Evolutionary conservation across 2,797 vertebrate genomes (phyloP).

Genomic region (Catostomus latipinnis): DNA sequence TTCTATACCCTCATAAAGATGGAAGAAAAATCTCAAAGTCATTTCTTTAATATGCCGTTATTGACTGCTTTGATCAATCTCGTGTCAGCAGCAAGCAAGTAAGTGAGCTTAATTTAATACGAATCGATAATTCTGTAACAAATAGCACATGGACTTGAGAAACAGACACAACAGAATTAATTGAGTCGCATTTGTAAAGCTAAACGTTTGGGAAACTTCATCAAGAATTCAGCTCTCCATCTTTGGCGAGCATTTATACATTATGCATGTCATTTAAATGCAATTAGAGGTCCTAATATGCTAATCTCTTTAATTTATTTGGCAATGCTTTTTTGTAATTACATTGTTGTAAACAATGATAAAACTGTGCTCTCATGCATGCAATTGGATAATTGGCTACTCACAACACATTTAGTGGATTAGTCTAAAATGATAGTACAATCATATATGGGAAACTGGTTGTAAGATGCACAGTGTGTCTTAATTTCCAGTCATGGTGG

Average conservation of each 20-base stretch:
- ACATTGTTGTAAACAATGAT: conserved; percentile 64
- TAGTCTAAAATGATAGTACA: conserved; percentile 54
- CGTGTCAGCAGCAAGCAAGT: conserved; percentile 73
- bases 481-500: conserved; percentile 43
- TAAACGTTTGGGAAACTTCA: conserved; percentile 56
- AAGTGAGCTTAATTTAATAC: conserved; percentile 72
- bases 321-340: conserved; percentile 60
- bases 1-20: conserved; percentile 61
- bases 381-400: conserved; percentile 61
- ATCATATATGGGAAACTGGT: conserved; percentile 47
- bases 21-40: conserved; percentile 58
- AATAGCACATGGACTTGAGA: conserved; percentile 57
- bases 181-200: conserved; percentile 40
- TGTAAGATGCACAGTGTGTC: conserved; percentile 44
- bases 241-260: conserved; percentile 55
- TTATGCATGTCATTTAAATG: conserved; percentile 63
- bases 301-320: conserved; percentile 56
- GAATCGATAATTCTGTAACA: conserved; percentile 71
- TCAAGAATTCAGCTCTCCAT: conserved; percentile 56
- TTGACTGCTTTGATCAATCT: conserved; percentile 73
- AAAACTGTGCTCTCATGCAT: conserved; percentile 58
- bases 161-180: conserved; percentile 55
- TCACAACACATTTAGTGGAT: conserved; percentile 57
- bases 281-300: conserved; percentile 59
- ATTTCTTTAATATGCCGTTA: conserved; percentile 68